Evolutionary conservation across 1,140 invertebrate genomes (phyloP).

Genomic region (Trachymyrmex septentrionalis): DNA sequence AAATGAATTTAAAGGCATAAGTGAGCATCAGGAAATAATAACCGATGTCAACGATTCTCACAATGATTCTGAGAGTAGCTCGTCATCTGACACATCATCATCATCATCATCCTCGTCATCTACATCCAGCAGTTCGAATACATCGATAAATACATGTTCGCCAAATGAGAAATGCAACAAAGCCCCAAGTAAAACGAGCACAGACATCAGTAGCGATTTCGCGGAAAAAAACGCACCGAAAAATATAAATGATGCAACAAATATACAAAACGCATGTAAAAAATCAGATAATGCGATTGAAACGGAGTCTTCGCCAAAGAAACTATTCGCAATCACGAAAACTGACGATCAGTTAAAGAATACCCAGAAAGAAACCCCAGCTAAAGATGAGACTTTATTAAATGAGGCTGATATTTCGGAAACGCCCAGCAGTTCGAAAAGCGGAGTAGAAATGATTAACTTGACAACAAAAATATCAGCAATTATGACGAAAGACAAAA

Average conservation of each 20-base stretch:
- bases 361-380: slow-evolving; percentile 80
- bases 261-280: neutral
- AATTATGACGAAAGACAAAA: slow-evolving; percentile 66
- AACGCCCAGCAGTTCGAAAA: slow-evolving; percentile 82
- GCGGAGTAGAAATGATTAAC: slow-evolving; percentile 80
- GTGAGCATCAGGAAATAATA: slow-evolving; percentile 23
- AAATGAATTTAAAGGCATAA: neutral
- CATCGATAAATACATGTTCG: slow-evolving; percentile 33
- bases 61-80: slow-evolving; percentile 40
- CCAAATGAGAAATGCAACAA: slow-evolving; percentile 42
- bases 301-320: slow-evolving; percentile 76
- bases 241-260: no score
- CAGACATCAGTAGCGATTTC: slow-evolving; percentile 62
- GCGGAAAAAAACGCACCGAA: slow-evolving; percentile 27
- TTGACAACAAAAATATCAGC: slow-evolving; percentile 81
- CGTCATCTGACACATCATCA: slow-evolving; percentile 64
- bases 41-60: neutral
- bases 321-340: slow-evolving; percentile 79
- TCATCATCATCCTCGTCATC: slow-evolving; percentile 66
- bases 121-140: slow-evolving; percentile 63
- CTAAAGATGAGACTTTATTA: slow-evolving; percentile 79
- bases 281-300: neutral
- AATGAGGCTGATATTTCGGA: slow-evolving; percentile 82
- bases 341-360: slow-evolving; percentile 65
- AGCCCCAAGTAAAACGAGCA: slow-evolving; percentile 61